Base-by-base conservation (phyloP, 2,888 invertebrate genomes). In the Drosophila antonietae region DNA sequence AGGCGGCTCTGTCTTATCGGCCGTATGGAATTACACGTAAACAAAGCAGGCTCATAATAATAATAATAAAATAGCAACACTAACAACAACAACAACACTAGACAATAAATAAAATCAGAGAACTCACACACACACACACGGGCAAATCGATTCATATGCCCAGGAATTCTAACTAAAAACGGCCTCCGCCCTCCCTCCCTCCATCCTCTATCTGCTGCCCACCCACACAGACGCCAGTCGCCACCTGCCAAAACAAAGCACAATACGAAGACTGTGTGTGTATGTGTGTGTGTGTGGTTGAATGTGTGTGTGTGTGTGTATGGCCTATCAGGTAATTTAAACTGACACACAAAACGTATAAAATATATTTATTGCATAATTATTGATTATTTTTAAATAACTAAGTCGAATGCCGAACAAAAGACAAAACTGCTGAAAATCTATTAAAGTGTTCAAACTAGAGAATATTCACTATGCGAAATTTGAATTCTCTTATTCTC, bases 1-100 rank as follows among this genome's bases (percentile, higher is more conserved):
- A 23, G 28, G 7, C 53, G 51, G 18, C 68, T 68, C 31, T 61
- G 63, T 61, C 68, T 80, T 76, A 78, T 76, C 67, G 60, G 23
- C 18, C 56, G 63, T 75, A 83, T 84, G 70, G 39, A 70, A 63
- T 86, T 84, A 71, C 76, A 76, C 31, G 57, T 78, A 78, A 83
- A 71, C 84, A 83, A 62, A 71, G 63, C 75, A 78, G 69, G 43
- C 76, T 68, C 53, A 73, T 33, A 64, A 59, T 14, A 62, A 53
- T 43, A 60, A 69, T 15, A 52, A 43, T 20, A 20, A 20, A 47
- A 12, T 2, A 20, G 7, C 33, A 65, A 31, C 33, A 52, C 33
- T 2, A 20, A 1, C 33, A 65, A 31, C 33, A 52, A 37, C 20
- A 46, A 55, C 55, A 60, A 49, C 43, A 49, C 41, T 41, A 64